Conservation (phyloP, 1,140 invertebrate genomes). For the Caenorhabditis tropicalis region DNA sequence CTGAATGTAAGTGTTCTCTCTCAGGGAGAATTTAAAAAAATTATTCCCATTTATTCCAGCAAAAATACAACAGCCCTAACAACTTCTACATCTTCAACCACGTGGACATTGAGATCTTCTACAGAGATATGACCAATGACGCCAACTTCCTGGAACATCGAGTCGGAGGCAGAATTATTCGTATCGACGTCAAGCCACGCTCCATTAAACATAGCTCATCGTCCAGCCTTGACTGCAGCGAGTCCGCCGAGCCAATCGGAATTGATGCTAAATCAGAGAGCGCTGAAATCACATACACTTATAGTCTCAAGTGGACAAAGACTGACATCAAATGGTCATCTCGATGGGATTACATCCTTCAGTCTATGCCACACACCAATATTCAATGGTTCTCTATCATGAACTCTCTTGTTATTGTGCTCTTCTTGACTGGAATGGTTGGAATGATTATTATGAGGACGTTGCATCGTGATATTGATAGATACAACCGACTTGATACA, state of each 20-base stretch:
- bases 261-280: conserved; percentile 76
- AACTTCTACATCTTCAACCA: conserved; percentile 95
- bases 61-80: conserved; percentile 75
- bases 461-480: conserved; percentile 95
- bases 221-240: conserved; percentile 74
- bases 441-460: conserved; percentile 98
- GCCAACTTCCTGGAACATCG: conserved; percentile 76
- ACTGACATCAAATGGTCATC: conserved; percentile 96
- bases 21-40: too few species aligned
- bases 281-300: conserved; percentile 84
- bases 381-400: conserved; percentile 78
- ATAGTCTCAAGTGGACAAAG: conserved; percentile 83
- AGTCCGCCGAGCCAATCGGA: conserved; percentile 76
- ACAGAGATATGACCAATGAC: conserved; percentile 88
- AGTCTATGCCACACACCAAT: conserved; percentile 96
- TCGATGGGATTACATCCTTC: conserved; percentile 97
- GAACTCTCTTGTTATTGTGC: conserved; percentile 77
- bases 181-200: conserved; percentile 81
- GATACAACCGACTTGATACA: conserved; percentile 88
- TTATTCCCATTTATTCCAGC: conserved; percentile 55
- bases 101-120: conserved; percentile 89
- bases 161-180: conserved; percentile 88
- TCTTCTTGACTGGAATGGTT: conserved; percentile 89
- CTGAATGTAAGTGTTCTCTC: conserved; percentile 72
- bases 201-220: conserved; percentile 72